Percentiles rank a stretch among this genome's conserved stretches.
Conservation (phyloP, 2,113 vertebrate genomes). For the Rhombomys opimus region DNA sequence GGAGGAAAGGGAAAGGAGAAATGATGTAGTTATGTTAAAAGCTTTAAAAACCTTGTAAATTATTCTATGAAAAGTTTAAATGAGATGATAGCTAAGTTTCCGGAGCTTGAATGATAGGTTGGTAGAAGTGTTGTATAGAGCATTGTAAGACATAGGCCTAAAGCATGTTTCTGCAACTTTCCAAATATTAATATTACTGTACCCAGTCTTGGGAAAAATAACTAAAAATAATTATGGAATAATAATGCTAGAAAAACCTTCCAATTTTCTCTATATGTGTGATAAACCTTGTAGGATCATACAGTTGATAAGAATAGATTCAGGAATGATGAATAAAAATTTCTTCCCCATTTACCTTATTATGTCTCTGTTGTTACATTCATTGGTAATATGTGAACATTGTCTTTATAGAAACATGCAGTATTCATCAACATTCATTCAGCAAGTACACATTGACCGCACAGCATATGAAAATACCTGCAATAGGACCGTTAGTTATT, state of each 20-base stretch:
- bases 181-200: background rate
- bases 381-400: background rate
- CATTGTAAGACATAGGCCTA: background rate
- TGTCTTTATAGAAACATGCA: background rate
- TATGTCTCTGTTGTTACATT: background rate
- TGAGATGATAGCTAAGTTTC: background rate
- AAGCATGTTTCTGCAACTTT: background rate
- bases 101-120: background rate
- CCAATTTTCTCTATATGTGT: background rate
- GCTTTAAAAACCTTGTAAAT: background rate
- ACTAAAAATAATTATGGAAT: background rate
- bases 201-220: background rate
- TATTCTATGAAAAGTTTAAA: constrained; percentile 21
- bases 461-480: background rate
- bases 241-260: background rate
- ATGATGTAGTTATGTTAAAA: background rate
- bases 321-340: background rate
- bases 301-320: background rate
- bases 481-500: no score
- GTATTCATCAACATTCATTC: background rate
- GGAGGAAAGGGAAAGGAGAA: background rate
- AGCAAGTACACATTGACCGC: background rate
- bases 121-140: background rate
- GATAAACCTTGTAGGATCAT: constrained; percentile 2
- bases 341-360: background rate